Evolutionary conservation across 2,888 invertebrate genomes (phyloP).

Genomic region (Tinea semifulvella): DNA sequence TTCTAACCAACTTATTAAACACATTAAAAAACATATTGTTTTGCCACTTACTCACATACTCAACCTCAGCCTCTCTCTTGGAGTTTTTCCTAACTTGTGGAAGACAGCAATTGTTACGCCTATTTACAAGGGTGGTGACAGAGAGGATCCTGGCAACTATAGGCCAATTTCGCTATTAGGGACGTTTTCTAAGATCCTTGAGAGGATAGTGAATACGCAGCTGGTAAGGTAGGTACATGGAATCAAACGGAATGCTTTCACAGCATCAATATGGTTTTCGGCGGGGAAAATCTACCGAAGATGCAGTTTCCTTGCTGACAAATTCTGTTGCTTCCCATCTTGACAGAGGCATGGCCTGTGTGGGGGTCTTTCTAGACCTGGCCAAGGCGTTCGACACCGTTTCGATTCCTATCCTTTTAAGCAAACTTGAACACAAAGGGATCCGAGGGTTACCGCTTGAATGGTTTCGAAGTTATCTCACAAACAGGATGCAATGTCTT

Average conservation of each 20-base stretch:
- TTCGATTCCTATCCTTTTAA: background rate
- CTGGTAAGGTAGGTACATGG: background rate
- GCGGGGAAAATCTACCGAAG: background rate
- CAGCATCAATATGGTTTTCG: background rate
- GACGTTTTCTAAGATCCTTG: background rate
- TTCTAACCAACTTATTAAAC: too few relatives aligned
- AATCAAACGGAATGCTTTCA: background rate
- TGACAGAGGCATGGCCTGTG: background rate
- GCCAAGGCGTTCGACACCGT: background rate
- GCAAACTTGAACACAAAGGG: background rate
- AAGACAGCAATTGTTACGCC: constrained; percentile 18
- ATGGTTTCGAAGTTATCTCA: background rate
- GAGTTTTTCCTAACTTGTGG: constrained; percentile 10
- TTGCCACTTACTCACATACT: too few relatives aligned
- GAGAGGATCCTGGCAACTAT: constrained; percentile 14
- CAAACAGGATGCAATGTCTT: too few relatives aligned
- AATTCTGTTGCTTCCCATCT: background rate
- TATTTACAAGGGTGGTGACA: constrained; percentile 15
- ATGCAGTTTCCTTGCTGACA: background rate
- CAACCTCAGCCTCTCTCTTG: too few relatives aligned
- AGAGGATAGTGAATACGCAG: background rate
- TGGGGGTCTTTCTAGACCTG: background rate
- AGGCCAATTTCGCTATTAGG: constrained; percentile 14
- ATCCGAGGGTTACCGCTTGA: background rate
- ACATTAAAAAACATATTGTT: too few relatives aligned